Evolutionary conservation across 2,888 invertebrate species (phyloP), one percentile per base, ranked within the genome.

Genomic region (Tetropium fuscum): DNA sequence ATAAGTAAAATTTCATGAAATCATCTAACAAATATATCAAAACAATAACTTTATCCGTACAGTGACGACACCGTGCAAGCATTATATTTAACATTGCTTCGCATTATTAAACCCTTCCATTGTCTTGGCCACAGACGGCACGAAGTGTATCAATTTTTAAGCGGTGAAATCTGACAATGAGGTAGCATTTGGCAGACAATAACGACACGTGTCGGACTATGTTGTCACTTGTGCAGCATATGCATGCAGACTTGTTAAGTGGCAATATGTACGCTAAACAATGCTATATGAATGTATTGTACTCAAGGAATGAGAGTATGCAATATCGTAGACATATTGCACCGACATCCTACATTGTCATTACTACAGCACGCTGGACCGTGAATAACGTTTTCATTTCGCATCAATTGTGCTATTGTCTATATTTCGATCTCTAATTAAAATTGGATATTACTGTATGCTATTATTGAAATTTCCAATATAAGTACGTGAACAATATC

Each of bases 201-300:
- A 65, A 68, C 58, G 68, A 68, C 73, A 72, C 72, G 72, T 74
- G 76, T 74, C 74, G 66, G 66, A 60, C 69, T 67, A 68, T 65
- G 69, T 68, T 70, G 64, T 71, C 70, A 70, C 74, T 73, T 71
- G 72, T 72, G 71, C 70, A 72, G 67, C 68, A 66, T 66, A 72
- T 74, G 68, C 70, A 71, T 59, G 65, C 69, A 70, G 70, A 69
- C 66, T 71, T 73, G 75, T 74, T 75, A 76, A 78, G 74, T 73
- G 76, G 76, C 75, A 77, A 77, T 77, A 77, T 78, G 73, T 66
- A 68, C 68, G 69, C 67, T 64, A 70, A 73, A 74, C 75, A 75
- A 73, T 73, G 63, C 72, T 63, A 63, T 64, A 73, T 71, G 71
- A 69, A 72, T 70, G 71, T 70, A 73, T 74, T 74, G 74, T 73